Base-by-base conservation (phyloP, 2,888 invertebrate species). In the Nomada flava region DNA sequence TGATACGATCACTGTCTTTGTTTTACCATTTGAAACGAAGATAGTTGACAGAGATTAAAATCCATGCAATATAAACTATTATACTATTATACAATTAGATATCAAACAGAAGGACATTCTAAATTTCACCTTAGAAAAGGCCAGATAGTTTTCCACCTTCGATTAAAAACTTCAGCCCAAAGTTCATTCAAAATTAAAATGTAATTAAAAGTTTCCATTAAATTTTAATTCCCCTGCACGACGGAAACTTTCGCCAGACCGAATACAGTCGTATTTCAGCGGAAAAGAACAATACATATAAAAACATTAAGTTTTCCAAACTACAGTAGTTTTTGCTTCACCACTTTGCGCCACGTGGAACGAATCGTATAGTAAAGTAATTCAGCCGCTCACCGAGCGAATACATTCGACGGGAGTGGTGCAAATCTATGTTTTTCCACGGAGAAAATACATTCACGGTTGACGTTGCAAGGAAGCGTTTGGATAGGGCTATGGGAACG, bases 401-500 rank as follows among this genome's bases (percentile, higher is more conserved):
- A 1, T 3, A 13, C 10, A n/a, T 53, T n/a, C 53, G 10, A 44
- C 20, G 44, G 4, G 44, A 47, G 23, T 15, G 2, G 42, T 7
- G 18, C 1, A 5, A 36, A 57, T 50, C 20, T 15, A 53, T 11
- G 47, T 62, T 67, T 74, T 55, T 62, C 3, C 20, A 42, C 47
- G 15, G 47, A 47, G 36, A 36, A 36, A 47, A 3, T 13, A 10
- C 15, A 15, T 47, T 13, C 15, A 10, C 1, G 47, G 47, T 47
- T 47, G 47, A 47, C 15, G 55, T 26, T 59, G 60, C 53, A 52
- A 18, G 26, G 52, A 36, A 47, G 26, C 42, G 69, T 73, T 71
- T n/a, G 59, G 55, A 67, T 68, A 62, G 59, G 50, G 69, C 64
- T 82, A 72, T 83, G 80, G 85, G 85, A 81, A 89, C 82, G 84